phyloP scores from a whole-genome alignment of 2,888 invertebrate species.

The Drosophila anceps region DNA sequence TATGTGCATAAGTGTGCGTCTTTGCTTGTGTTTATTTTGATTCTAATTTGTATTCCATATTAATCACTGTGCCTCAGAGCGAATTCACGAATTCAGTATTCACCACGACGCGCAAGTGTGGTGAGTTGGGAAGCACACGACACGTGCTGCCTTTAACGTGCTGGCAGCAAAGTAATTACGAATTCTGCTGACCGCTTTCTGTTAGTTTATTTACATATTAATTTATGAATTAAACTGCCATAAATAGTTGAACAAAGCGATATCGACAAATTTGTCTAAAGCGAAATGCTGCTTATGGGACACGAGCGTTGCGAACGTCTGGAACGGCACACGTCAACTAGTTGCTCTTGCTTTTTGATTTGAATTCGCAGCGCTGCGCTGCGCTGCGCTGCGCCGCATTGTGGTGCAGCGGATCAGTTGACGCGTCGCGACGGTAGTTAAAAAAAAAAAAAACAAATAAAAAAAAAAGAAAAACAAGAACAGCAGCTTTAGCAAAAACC shows the following conservation, averaged over 20 bases:
- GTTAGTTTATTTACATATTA: neutral
- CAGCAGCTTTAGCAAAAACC: slow-evolving; percentile 15
- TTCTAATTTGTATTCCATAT: slow-evolving; percentile 33
- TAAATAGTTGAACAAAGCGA: neutral
- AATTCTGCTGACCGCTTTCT: slow-evolving; percentile 8
- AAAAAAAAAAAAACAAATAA: slow-evolving; percentile 39
- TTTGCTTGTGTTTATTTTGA: slow-evolving; percentile 25
- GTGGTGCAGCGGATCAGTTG: slow-evolving; percentile 24
- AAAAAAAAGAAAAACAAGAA: slow-evolving; percentile 12
- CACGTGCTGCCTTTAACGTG: slow-evolving; percentile 55
- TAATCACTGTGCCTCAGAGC: slow-evolving; percentile 33
- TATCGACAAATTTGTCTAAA: neutral
- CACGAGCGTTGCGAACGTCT: slow-evolving; percentile 55
- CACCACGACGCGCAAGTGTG: slow-evolving; percentile 46
- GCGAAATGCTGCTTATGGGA: neutral
- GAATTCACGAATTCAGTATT: slow-evolving; percentile 27
- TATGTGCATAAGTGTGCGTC: too few species aligned
- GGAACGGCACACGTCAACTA: slow-evolving; percentile 72
- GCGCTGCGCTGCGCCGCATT: slow-evolving; percentile 15
- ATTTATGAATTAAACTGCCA: neutral
- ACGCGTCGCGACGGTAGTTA: slow-evolving; percentile 44
- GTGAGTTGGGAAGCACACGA: slow-evolving; percentile 51
- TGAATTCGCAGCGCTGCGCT: slow-evolving; percentile 44
- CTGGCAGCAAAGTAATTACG: neutral
- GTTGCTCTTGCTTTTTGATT: slow-evolving; percentile 34